Evolutionary conservation across 2,888 invertebrate genomes (phyloP), one percentile per base, ranked within the genome.

Genomic region (Melanophora roralis): DNA sequence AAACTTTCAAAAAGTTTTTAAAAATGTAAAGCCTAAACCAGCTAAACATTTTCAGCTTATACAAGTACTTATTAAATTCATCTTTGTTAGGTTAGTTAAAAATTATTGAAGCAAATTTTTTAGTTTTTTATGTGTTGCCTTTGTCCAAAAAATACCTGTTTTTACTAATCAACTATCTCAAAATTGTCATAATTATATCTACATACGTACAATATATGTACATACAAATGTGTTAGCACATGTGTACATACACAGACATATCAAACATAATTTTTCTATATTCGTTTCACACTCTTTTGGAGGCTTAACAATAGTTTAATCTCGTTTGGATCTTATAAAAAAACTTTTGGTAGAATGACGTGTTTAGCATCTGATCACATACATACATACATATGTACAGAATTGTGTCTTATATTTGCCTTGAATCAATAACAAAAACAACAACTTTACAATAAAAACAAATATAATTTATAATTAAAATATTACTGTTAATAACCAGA

Each of bases 351-450:
- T 19, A 34, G 8, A 53, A 60, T 68, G 67, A 62, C 68, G 60
- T 68, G 36, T 60, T 53, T 40, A 67, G 43, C 59, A 45, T 60
- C 67, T 75, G 68, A 75, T 75, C 75, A 51, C 14, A 45, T 14
- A 47, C 11, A 9, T 1, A 21, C 2, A 2, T 47, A 51, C 43
- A 14, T n/a, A 32, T 34, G 19, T 60, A 34, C 8, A 7, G 2
- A 27, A 21, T 60, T 7, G 12, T 23, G n/a, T 53, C 51, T n/a
- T 51, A 40, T n/a, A n/a, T 45, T 72, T 55, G 36, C 38, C 64
- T 64, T 55, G 19, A 55, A 64, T n/a, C 45, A 16, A 55, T 55
- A 64, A 27, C 27, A 43, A 36, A 34, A 51, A 51, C 16, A 45
- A 59, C n/a, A n/a, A n/a, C n/a, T 6, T 32, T 19, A 21, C 0